A percentile compares a stretch with the other conserved stretches of the same genome.
phyloP scores from a whole-genome alignment of 2,888 invertebrate species.

The Mimas tiliae region DNA sequence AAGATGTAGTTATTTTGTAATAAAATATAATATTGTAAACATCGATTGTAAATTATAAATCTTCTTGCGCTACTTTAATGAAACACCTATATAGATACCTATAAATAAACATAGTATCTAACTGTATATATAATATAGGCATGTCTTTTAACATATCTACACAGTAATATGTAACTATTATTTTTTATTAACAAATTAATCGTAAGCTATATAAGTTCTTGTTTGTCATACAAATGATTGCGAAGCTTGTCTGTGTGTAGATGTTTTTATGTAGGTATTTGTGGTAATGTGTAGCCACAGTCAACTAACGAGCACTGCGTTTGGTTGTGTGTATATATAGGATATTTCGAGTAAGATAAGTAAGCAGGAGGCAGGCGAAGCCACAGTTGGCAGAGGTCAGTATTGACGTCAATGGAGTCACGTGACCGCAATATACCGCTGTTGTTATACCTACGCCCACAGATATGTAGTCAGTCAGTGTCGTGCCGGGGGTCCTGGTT shows the following conservation, averaged over 20 bases:
- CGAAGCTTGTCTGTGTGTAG: neutral
- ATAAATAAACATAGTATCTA: too few relatives aligned
- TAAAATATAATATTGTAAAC: too few relatives aligned
- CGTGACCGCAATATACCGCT: constrained; percentile 76
- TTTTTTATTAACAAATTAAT: constrained; percentile 22
- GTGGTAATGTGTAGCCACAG: neutral
- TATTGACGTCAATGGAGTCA: constrained; percentile 89
- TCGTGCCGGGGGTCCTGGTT: constrained; percentile 18
- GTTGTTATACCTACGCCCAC: constrained; percentile 43
- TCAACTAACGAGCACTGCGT: neutral
- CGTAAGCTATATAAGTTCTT: neutral
- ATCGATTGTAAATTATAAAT: too few relatives aligned
- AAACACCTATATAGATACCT: too few relatives aligned
- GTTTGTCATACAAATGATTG: neutral
- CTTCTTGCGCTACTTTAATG: too few relatives aligned
- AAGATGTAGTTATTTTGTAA: too few relatives aligned
- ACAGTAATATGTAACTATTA: neutral
- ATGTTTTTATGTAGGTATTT: neutral
- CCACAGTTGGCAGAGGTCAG: constrained; percentile 86
- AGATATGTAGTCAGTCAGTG: constrained; percentile 25
- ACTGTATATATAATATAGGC: too few relatives aligned
- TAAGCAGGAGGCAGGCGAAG: constrained; percentile 72
- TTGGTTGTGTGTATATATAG: constrained; percentile 46
- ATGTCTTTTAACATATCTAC: too few relatives aligned
- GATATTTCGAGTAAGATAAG: constrained; percentile 78